Percentiles rank a stretch among this genome's conserved stretches.
Evolutionary conservation across 2,888 invertebrate species (phyloP).

Genomic region (Atrina japonica): DNA sequence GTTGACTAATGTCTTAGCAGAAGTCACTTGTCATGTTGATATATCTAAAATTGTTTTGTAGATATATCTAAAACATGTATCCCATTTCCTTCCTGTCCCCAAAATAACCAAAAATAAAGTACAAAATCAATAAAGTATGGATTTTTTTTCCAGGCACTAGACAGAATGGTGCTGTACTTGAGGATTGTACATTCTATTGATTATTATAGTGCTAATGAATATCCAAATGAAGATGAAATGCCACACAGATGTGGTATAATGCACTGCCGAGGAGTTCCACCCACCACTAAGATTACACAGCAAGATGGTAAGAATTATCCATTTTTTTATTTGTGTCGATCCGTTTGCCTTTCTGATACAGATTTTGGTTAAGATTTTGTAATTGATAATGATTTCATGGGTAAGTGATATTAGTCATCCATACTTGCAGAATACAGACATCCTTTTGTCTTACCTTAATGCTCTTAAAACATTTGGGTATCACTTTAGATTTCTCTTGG

Average conservation of each 20-base stretch:
- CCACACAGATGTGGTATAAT: slow-evolving; percentile 99
- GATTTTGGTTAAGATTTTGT: background rate
- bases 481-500: no score
- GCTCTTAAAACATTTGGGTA: no score
- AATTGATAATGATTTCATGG: background rate
- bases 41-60: background rate
- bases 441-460: background rate
- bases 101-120: no score
- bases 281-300: slow-evolving; percentile 86
- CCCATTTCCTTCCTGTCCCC: no score
- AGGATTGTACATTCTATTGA: slow-evolving; percentile 99
- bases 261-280: slow-evolving; percentile 95
- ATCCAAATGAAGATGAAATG: slow-evolving; percentile 99
- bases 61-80: background rate
- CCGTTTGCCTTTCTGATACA: background rate
- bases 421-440: background rate
- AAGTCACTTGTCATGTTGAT: no score
- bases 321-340: no score
- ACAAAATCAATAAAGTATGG: no score
- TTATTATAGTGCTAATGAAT: slow-evolving; percentile 99
- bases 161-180: slow-evolving; percentile 93
- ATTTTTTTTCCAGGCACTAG: slow-evolving; percentile 83
- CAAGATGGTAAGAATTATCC: slow-evolving; percentile 81
- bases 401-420: no score
- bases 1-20: no score